Conservation (phyloP, 2,888 invertebrate species). For the Ophion ventricosus region DNA sequence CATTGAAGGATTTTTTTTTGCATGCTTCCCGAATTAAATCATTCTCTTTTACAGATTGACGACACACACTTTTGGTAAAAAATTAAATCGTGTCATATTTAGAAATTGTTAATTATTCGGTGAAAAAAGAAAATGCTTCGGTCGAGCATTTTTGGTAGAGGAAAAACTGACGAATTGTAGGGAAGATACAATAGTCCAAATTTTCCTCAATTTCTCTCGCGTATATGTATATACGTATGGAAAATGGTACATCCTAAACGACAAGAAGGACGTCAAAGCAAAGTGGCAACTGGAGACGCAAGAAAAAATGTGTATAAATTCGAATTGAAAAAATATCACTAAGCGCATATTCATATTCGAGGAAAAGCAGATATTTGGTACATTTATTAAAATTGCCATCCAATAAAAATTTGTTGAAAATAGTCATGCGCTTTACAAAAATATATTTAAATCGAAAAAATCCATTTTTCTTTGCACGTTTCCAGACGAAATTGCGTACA, state of each 20-base stretch:
- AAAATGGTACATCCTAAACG: neutral
- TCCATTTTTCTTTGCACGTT: constrained; percentile 31
- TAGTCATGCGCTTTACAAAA: neutral
- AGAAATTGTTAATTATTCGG: neutral
- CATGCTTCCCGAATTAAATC: too few species aligned
- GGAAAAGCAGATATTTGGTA: neutral
- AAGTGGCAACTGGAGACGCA: neutral
- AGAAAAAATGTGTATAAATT: neutral
- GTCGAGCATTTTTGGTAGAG: neutral
- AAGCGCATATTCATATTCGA: neutral
- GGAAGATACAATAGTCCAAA: neutral
- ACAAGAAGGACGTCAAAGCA: neutral
- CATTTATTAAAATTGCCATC: neutral
- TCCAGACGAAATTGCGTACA: constrained; percentile 6
- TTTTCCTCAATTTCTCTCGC: neutral
- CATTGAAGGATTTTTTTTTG: too few species aligned
- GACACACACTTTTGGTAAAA: neutral
- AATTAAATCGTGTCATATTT: neutral
- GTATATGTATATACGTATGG: neutral
- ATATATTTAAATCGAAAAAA: neutral
- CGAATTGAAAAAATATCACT: neutral
- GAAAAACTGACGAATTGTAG: neutral
- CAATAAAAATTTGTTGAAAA: neutral
- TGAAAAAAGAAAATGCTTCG: neutral
- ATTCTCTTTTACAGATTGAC: neutral